Conservation (phyloP, 23 tunicate genomes). For the Trididemnum nubilum region DNA sequence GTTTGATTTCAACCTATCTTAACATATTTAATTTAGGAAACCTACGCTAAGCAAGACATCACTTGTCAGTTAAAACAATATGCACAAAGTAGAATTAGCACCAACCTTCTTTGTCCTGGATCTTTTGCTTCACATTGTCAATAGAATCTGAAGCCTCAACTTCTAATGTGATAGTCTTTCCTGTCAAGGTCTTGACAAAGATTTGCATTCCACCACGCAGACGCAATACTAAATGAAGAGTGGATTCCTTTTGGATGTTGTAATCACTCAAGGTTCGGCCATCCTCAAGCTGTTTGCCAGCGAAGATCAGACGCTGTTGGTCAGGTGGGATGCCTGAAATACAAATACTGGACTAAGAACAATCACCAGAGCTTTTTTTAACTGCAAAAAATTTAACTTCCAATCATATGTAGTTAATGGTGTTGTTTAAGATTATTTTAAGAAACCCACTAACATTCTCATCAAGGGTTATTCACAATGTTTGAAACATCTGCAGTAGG, state of each 20-base stretch:
- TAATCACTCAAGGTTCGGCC: slow-evolving; percentile 89
- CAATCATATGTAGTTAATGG: too few species aligned
- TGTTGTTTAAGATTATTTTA: too few species aligned
- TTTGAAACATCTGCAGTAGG: too few species aligned
- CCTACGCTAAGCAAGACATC: too few species aligned
- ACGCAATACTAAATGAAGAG: slow-evolving; percentile 83
- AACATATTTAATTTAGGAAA: background rate
- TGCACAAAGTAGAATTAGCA: background rate
- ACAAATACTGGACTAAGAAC: too few species aligned
- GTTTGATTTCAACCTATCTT: background rate
- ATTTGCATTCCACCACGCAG: slow-evolving; percentile 88
- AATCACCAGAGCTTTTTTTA: too few species aligned
- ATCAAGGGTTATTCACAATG: too few species aligned
- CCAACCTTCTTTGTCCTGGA: slow-evolving; percentile 81
- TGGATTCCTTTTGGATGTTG: slow-evolving; percentile 96
- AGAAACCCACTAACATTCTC: too few species aligned
- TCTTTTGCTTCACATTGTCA: slow-evolving; percentile 75
- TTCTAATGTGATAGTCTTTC: slow-evolving; percentile 78
- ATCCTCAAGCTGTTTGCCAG: slow-evolving; percentile 92
- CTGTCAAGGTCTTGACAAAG: slow-evolving; percentile 78
- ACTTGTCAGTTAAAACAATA: too few species aligned
- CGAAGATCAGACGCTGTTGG: slow-evolving; percentile 91
- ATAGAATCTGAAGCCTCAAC: slow-evolving; percentile 79
- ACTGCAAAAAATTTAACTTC: too few species aligned
- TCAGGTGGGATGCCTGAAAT: slow-evolving; percentile 78